Evolutionary conservation across 2,888 invertebrate species (phyloP), one percentile per base, ranked within the genome.

Genomic region (Nebria salina): DNA sequence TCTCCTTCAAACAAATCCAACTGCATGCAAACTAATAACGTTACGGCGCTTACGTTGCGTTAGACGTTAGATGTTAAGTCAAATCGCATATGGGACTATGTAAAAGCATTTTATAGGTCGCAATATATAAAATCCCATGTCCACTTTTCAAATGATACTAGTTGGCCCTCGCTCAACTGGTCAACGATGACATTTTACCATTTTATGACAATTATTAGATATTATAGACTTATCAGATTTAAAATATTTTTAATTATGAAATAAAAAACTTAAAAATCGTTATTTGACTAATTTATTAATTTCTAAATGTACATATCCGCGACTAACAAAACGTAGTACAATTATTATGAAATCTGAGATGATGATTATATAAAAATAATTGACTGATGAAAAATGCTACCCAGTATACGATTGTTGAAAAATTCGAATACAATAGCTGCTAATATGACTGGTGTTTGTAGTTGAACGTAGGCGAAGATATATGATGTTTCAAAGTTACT

Each of bases 1-100:
- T 78, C 78, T 78, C 78, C 78, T 78, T 78, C 78, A 78, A 70
- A 34, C 34, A 26, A 34, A 15, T 25, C 68, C 20, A 68, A 54
- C 54, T 54, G 54, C 54, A 54, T 13, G 13, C 54, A 2, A 54
- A 54, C 54, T 54, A 54, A 54, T 54, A 54, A 13, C 7, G 54
- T 54, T 54, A 54, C 54, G 54, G 11, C 11, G 8, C 13, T 54
- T 54, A 54, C 54, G 4, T 54, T 54, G 13, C 54, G 54, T 54
- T 54, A 54, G 11, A 13, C 54, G 54, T 8, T 54, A 20, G 20
- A 13, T 54, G 13, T 54, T 54, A 11, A 20, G 2, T 54, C 54
- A 11, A 54, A 54, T 11, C 7, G 13, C 13, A 11, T 54, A 54
- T 54, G 54, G 54, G 68, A 6, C 20, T 68, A 15, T 68, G 68